Evolutionary conservation across 2,797 vertebrate species (phyloP).

Genomic region (Siniperca scherzeri): DNA sequence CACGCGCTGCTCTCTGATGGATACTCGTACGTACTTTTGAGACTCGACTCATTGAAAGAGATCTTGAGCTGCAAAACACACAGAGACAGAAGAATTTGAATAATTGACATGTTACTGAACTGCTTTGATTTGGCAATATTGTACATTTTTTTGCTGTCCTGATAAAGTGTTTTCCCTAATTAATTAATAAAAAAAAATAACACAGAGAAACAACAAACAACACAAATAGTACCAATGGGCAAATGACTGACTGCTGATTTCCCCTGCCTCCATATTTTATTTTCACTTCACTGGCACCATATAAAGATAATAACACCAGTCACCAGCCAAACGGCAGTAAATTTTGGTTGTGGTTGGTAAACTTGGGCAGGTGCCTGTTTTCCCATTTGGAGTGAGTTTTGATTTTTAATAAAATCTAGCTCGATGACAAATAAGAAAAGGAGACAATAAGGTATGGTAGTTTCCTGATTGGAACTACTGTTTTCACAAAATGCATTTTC

Average conservation of each 20-base stretch:
- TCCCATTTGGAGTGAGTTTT: neutral
- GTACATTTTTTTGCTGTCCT: neutral
- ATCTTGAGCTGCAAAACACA: slow-evolving; percentile 91
- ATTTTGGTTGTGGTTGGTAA: neutral
- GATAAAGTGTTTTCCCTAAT: neutral
- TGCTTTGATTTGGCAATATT: neutral
- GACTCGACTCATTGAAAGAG: slow-evolving; percentile 94
- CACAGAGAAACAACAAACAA: neutral
- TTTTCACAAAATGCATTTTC: neutral
- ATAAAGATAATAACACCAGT: slow-evolving; percentile 8
- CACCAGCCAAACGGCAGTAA: neutral
- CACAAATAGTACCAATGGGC: neutral
- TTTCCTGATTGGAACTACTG: neutral
- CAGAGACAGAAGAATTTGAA: neutral
- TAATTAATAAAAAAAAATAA: neutral
- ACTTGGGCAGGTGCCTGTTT: neutral
- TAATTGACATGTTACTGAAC: neutral
- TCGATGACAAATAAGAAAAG: neutral
- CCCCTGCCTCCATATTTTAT: slow-evolving; percentile 3
- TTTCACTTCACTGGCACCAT: slow-evolving; percentile 10
- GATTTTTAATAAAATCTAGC: neutral
- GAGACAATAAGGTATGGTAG: neutral
- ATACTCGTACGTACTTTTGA: slow-evolving; percentile 96
- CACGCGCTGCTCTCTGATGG: slow-evolving; percentile 92
- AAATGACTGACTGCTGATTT: neutral